Evolutionary conservation across 2,888 invertebrate species (phyloP).

Genomic region (Temnothorax ravouxi): DNA sequence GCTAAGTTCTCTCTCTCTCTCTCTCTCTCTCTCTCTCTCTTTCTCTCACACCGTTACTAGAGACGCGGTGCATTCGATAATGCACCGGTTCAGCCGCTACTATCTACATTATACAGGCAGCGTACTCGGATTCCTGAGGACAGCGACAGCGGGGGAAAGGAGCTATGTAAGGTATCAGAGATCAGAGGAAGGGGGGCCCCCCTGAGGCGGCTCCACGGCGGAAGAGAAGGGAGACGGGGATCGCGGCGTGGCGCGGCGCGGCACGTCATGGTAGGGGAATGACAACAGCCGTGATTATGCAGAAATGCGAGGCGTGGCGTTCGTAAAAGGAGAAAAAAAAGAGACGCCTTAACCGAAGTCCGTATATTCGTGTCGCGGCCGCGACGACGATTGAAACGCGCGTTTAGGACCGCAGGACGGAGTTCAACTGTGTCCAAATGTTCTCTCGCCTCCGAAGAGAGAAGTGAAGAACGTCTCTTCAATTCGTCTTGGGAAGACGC

Average conservation of each 20-base stretch:
- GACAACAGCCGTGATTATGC: conserved; percentile 81
- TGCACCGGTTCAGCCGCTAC: conserved; percentile 49
- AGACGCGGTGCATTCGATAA: conserved; percentile 48
- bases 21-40: conserved; percentile 6
- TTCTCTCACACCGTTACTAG: conserved; percentile 14
- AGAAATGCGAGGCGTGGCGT: conserved; percentile 83
- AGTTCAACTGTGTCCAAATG: conserved; percentile 24
- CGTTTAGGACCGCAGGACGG: neutral
- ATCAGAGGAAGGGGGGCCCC: conserved; percentile 51
- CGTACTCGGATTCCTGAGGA: conserved; percentile 40
- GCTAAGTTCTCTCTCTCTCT: neutral
- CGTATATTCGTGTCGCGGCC: conserved; percentile 46
- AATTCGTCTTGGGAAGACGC: neutral
- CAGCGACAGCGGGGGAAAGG: conserved; percentile 31
- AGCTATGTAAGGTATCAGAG: conserved; percentile 35
- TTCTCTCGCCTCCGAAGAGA: neutral
- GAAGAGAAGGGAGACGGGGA: conserved; percentile 43
- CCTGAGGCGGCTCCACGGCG: conserved; percentile 39
- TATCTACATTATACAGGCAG: conserved; percentile 21
- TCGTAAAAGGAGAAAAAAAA: conserved; percentile 55
- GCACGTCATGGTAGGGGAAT: conserved; percentile 64
- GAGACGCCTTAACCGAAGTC: conserved; percentile 65
- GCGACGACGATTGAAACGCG: conserved; percentile 15
- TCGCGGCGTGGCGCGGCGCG: neutral
- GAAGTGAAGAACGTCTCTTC: neutral